Percentiles rank a stretch among this genome's conserved stretches.
Evolutionary conservation across 1,140 invertebrate genomes (phyloP).

Genomic region (Alviniconcha marisindica): DNA sequence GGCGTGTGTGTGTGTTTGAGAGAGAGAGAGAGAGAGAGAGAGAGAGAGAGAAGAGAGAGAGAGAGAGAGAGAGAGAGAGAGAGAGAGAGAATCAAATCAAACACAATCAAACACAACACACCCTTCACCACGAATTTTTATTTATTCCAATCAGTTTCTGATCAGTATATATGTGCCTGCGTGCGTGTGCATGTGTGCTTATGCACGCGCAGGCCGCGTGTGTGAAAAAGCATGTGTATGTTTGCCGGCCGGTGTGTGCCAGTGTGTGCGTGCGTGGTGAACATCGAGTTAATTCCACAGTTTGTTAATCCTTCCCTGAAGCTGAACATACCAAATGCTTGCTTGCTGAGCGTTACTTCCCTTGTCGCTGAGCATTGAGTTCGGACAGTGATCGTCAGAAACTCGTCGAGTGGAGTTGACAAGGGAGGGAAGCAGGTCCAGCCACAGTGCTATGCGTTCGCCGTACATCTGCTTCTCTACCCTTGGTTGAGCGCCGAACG

Average conservation of each 20-base stretch:
- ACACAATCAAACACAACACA: background rate
- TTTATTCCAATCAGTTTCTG: background rate
- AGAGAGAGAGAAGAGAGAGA: background rate
- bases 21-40: background rate
- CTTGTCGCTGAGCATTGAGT: too few species aligned
- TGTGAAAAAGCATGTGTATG: background rate
- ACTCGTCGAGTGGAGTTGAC: background rate
- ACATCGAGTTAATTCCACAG: too few species aligned
- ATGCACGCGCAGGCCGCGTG: background rate
- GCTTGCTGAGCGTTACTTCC: too few species aligned
- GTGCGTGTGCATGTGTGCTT: too few species aligned
- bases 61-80: background rate
- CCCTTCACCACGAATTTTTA: background rate
- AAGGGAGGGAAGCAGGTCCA: constrained; percentile 30
- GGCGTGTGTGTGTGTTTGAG: too few species aligned
- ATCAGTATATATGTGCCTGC: background rate
- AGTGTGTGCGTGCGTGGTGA: too few species aligned
- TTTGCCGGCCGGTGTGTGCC: too few species aligned
- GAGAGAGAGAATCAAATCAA: background rate
- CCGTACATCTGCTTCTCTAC: constrained; percentile 4
- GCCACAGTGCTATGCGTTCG: constrained; percentile 24
- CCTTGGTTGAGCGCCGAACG: constrained; percentile 2
- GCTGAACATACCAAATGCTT: too few species aligned
- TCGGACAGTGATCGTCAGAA: too few species aligned
- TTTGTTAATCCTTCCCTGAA: too few species aligned